Evolutionary conservation across 2,888 invertebrate species (phyloP), one percentile per base, ranked within the genome.

Genomic region (Drosophila nr. perissopoda): DNA sequence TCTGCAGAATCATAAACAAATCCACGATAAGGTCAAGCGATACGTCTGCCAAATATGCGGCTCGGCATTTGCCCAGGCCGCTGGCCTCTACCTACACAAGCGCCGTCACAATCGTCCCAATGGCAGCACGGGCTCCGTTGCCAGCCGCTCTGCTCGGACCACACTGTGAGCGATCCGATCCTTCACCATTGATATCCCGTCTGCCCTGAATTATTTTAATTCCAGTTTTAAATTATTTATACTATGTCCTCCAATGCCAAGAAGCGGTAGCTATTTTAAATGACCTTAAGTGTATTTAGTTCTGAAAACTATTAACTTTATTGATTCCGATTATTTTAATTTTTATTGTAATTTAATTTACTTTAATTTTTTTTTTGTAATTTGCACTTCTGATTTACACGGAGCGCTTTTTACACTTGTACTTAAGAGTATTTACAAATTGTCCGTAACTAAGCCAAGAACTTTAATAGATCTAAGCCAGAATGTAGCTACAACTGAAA

Each of bases 51-150:
- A 92, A 77, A 89, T 92, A 59, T 92, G 92, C 67, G 92, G 92
- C 18, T 92, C 92, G 33, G 92, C 92, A 45, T 92, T 92, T 74
- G 92, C 92, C 36, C 92, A 92, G 66, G 92, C 92, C 16, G 92
- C 92, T 34, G 92, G 92, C 27, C 83, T 92, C 36, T 92, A 92
- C 80, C 85, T 92, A 36, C 92, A 92, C 70, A 92, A 92, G 71
- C 81, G 91, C 6, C 87, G 91, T 21, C 91, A 91, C 70, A 91
- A 91, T 76, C 87, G 91, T 10, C 87, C 89, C 58, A 89, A 87
- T 45, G 85, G 85, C 33, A 70, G 70, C 42, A 76, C 84, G 7
- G 89, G 87, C 31, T 61, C 87, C 45, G 89, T 87, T 4, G 89
- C 87, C 4, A 82, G 85, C 4, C 80, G 81, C 11, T 86, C 87